These are phyloP conservation scores for Aeoliscus strigatus DNA, from an alignment of 2,797 vertebrate species.

Conservation along the genomic window DNA sequence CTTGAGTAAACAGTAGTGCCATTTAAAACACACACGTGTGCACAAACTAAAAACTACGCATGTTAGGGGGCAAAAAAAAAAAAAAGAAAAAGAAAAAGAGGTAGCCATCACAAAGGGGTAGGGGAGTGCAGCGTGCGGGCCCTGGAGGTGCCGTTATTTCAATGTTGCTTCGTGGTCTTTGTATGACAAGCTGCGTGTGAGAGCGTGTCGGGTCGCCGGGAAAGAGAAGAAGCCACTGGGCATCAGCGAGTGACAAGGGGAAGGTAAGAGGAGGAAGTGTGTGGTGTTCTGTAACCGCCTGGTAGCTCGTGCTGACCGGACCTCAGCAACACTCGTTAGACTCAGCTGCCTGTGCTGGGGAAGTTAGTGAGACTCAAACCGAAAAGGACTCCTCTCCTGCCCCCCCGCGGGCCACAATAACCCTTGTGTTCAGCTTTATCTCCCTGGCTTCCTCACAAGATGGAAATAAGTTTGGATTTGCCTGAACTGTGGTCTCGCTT, in stretches of 20 bases:
- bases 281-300: constrained; percentile 40
- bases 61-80: too few species aligned
- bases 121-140: constrained; percentile 25
- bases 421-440: constrained; percentile 27
- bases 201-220: constrained; percentile 28
- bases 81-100: too few species aligned
- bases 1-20: constrained; percentile 30
- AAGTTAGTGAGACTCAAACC: constrained; percentile 52
- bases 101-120: constrained; percentile 28
- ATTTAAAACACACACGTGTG: constrained; percentile 21
- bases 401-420: constrained; percentile 50
- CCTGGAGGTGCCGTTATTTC: constrained; percentile 42
- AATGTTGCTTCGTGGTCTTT: constrained; percentile 35
- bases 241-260: constrained; percentile 27
- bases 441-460: constrained; percentile 23
- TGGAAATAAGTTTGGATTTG: constrained; percentile 45
- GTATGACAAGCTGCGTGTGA: constrained; percentile 36
- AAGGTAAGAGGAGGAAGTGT: constrained; percentile 22
- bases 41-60: constrained; percentile 12
- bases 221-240: constrained; percentile 40
- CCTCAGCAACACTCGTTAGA: constrained; percentile 48
- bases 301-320: constrained; percentile 39
- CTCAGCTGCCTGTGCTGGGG: constrained; percentile 38
- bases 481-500: constrained; percentile 6
- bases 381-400: constrained; percentile 32